A percentile compares a stretch with the other conserved stretches of the same genome.
These are phyloP conservation scores for Schizothorax lantsangensis DNA, from an alignment of 2,797 vertebrate species.

Conservation along the genomic window DNA sequence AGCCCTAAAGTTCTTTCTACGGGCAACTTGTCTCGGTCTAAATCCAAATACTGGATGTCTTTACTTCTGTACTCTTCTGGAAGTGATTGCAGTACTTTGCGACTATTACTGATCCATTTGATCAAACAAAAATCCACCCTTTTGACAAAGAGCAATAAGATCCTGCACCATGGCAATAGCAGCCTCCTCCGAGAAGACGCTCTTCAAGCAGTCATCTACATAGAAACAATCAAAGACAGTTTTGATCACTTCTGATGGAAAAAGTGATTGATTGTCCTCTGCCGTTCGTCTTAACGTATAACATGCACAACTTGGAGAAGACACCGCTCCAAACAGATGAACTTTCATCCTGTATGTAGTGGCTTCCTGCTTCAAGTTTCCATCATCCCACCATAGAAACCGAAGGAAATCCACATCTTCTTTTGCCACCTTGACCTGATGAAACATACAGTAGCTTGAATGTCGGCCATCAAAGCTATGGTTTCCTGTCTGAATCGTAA, in stretches of 20 bases:
- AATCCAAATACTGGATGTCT: background rate
- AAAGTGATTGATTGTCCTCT: background rate
- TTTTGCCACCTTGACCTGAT: no score
- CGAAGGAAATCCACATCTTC: no score
- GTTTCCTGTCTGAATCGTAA: no score
- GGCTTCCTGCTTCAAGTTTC: no score
- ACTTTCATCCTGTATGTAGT: no score
- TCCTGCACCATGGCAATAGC: background rate
- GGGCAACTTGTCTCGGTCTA: background rate
- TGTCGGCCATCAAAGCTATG: no score
- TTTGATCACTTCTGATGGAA: background rate
- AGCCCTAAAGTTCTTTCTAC: background rate
- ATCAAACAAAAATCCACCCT: background rate
- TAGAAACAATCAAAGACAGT: background rate
- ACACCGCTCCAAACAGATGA: no score
- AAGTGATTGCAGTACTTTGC: background rate
- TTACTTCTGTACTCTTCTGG: background rate
- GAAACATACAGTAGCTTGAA: no score
- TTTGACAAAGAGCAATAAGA: background rate
- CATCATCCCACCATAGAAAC: no score
- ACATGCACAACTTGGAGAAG: background rate
- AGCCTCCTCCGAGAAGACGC: background rate
- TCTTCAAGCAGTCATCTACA: background rate
- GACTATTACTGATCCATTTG: background rate
- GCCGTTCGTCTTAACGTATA: background rate